Percentiles rank a stretch among this genome's conserved stretches.
These are phyloP conservation scores for Nothoprocta pentlandii DNA, from an alignment of 2,113 vertebrate species.

Conservation along the genomic window DNA sequence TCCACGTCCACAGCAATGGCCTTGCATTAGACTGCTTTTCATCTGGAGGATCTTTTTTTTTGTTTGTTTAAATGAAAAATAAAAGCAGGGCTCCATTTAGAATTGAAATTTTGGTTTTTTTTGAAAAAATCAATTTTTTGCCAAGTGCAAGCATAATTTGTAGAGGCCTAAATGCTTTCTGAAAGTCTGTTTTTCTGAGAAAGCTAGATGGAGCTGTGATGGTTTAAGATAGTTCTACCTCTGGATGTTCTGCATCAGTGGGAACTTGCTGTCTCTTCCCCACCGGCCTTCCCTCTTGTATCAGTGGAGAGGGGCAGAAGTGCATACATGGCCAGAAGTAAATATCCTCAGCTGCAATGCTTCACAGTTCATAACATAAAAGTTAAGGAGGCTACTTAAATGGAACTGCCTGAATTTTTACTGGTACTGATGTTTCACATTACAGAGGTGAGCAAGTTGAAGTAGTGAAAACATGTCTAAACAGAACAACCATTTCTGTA, in stretches of 20 bases:
- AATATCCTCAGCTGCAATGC: background rate
- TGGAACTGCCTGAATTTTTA: background rate
- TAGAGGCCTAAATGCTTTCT: background rate
- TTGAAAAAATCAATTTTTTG: background rate
- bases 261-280: background rate
- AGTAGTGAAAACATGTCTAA: background rate
- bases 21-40: background rate
- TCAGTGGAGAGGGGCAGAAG: background rate
- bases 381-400: background rate
- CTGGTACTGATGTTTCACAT: background rate
- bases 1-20: background rate
- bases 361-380: background rate
- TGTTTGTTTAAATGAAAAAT: background rate
- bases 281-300: background rate
- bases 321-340: background rate
- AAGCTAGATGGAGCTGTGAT: background rate
- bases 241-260: background rate
- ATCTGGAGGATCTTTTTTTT: background rate
- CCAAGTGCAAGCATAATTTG: background rate
- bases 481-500: background rate
- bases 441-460: background rate
- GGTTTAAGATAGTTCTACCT: background rate
- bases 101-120: background rate
- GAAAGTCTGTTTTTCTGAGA: background rate
- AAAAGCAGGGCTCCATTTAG: background rate